Percentiles rank a stretch among this genome's conserved stretches.
Conservation (phyloP, 2,113 vertebrate species). For the Alligator sinensis region DNA sequence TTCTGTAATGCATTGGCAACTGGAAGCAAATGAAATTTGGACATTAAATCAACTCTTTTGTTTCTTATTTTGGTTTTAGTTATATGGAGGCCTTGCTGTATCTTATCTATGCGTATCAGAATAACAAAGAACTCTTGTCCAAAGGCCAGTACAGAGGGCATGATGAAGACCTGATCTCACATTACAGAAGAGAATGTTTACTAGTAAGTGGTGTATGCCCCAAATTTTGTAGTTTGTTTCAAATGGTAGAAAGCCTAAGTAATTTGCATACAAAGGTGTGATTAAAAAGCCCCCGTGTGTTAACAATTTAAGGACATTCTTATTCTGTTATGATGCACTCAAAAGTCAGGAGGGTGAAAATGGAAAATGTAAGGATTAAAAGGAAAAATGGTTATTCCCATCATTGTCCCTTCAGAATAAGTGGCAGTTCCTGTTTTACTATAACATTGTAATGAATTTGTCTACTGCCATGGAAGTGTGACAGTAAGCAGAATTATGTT, state of each 20-base stretch:
- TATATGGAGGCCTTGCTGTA: conserved; percentile 94
- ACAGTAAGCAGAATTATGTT: background rate
- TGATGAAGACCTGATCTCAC: conserved; percentile 88
- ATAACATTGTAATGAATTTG: background rate
- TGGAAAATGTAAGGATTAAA: background rate
- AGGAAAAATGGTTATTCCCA: background rate
- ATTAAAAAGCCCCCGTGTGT: rapidly evolving
- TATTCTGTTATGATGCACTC: background rate
- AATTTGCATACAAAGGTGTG: background rate
- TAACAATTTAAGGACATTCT: background rate
- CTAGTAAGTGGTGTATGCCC: conserved; percentile 86
- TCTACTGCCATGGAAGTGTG: background rate
- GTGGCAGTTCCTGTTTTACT: background rate
- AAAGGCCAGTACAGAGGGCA: conserved; percentile 93
- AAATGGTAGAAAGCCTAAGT: background rate
- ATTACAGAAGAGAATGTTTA: conserved; percentile 95
- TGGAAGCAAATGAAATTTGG: background rate
- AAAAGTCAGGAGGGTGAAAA: background rate
- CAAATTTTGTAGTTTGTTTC: background rate
- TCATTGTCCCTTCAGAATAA: background rate
- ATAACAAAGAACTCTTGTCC: conserved; percentile 94
- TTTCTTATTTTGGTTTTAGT: conserved; percentile 79
- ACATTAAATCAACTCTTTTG: conserved; percentile 2
- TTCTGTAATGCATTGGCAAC: background rate
- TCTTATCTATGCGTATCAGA: conserved; percentile 94